Percentiles rank a stretch among this genome's conserved stretches.
Evolutionary conservation across 1,140 invertebrate species (phyloP).

Genomic region (Penaeus indicus): DNA sequence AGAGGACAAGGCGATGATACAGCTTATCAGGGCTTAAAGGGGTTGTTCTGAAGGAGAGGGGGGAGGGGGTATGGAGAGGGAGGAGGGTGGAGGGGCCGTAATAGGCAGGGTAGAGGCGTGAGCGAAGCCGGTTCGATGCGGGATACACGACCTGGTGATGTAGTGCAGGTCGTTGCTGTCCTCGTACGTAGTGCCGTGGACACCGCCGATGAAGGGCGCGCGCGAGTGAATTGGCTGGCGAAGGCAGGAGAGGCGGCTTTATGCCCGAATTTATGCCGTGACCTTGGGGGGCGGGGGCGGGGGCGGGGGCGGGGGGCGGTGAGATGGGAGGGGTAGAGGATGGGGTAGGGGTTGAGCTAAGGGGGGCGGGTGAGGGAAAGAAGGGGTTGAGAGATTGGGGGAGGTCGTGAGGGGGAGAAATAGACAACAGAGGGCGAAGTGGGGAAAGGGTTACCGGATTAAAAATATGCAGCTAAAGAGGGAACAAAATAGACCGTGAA

Average conservation of each 20-base stretch:
- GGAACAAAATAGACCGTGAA: not conserved
- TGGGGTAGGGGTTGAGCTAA: not conserved
- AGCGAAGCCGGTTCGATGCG: no score
- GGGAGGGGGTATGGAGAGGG: not conserved
- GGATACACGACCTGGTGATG: no score
- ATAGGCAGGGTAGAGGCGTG: no score
- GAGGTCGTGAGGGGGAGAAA: not conserved
- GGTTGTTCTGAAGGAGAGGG: no score
- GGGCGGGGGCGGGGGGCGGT: not conserved
- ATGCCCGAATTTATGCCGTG: not conserved
- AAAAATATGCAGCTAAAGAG: not conserved
- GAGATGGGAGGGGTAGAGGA: not conserved
- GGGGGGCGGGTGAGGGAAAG: not conserved
- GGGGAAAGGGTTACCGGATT: not conserved
- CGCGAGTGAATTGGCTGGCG: constrained; percentile 5
- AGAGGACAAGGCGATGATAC: not conserved
- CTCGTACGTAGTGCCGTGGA: no score
- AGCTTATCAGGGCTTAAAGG: not conserved
- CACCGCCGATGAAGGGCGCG: no score
- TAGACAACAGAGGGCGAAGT: not conserved
- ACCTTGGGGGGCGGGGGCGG: not conserved
- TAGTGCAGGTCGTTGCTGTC: no score
- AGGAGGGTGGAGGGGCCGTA: no score
- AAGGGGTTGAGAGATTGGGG: not conserved
- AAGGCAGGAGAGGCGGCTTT: not conserved